Conservation (phyloP, 2,113 vertebrate species). For the Poecile atricapillus region DNA sequence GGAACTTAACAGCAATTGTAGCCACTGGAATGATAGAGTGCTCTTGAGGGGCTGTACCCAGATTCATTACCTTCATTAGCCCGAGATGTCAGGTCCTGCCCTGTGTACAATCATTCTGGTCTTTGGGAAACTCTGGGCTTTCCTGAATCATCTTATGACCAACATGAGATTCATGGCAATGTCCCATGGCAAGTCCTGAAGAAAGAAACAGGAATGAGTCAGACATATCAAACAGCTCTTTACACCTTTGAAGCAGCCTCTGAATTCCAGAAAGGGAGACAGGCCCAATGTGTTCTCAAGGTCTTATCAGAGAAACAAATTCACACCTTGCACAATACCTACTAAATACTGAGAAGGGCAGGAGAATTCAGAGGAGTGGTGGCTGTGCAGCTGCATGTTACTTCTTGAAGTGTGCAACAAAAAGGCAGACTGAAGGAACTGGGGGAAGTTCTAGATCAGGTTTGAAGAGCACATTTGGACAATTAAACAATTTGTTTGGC, state of each 20-base stretch:
- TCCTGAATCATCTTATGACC: neutral
- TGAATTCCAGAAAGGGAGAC: neutral
- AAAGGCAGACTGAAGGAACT: neutral
- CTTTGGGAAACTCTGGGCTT: neutral
- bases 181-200: neutral
- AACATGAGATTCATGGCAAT: neutral
- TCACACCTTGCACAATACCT: constrained; percentile 13
- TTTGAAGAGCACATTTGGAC: neutral
- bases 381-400: neutral
- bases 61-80: neutral
- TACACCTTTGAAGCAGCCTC: neutral
- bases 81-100: neutral
- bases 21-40: neutral
- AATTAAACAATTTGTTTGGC: neutral
- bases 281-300: neutral
- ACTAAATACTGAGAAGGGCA: neutral
- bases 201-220: neutral
- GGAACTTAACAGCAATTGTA: neutral
- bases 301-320: neutral
- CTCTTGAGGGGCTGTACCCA: neutral
- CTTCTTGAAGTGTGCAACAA: constrained; percentile 4
- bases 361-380: neutral
- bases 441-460: neutral
- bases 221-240: neutral
- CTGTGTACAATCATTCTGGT: neutral